Evolutionary conservation across 2,113 vertebrate genomes (phyloP), one percentile per base, ranked within the genome.

Genomic region (Carlito syrichta): DNA sequence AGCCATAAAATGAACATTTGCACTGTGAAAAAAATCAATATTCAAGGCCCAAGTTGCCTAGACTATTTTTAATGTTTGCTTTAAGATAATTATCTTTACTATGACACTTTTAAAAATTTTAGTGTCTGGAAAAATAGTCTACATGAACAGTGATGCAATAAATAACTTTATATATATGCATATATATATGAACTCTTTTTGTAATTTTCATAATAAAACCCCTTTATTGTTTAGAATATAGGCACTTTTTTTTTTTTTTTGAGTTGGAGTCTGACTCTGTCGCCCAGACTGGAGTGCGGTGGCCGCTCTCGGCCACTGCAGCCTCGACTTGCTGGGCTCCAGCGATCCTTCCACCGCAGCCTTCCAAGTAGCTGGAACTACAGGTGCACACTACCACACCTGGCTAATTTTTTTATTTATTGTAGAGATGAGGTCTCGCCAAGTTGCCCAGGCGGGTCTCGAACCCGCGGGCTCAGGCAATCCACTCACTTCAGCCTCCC

Each of bases 61-160:
- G 30, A 25, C 35, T 92, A 5, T 71, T 94, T 89, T 79, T 45
- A 86, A 84, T 91, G 17, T 86, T 93, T 91, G 30, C 45, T 40
- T 94, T 96, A 68, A 92, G 63, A 48, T 77, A 85, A 76, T 86
- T 35, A 90, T 74, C 68, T 91, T 81, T 71, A 71, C 2, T 14
- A 35, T 71, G 9, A 17, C 4, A n/a, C 32, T 54, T 77, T n/a
- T n/a, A n/a, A n/a, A n/a, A n/a, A 83, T 76, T 89, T 92, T 86
- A 78, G 12, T 73, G 1, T 58, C 54, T 79, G 54, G 60, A 84
- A 95, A 79, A 77, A 68, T 56, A 89, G n/a, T 81, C n/a, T 77
- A 85, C 22, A 86, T 77, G 93, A 86, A 38, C 23, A 93, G 27
- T 43, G 11, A 23, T 82, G 25, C 35, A 88, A 38, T 56, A 48